These are phyloP conservation scores for Thunnus thynnus DNA, from an alignment of 2,113 vertebrate species.

Conservation along the genomic window DNA sequence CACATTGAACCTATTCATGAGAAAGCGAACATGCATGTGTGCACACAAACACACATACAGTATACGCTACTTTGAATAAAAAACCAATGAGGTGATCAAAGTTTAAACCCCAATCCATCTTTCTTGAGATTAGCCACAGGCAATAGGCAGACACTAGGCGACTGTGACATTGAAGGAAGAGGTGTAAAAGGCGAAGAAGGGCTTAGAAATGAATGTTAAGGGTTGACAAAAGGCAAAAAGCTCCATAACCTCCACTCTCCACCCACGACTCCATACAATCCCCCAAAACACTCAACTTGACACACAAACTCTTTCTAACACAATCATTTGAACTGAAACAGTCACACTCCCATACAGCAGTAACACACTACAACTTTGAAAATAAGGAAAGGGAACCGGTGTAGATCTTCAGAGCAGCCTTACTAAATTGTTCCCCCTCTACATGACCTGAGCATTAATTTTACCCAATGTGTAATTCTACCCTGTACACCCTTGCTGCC, in stretches of 20 bases:
- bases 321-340: constrained; percentile 40
- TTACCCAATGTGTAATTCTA: constrained; percentile 74
- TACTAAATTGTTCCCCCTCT: constrained; percentile 37
- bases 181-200: constrained; percentile 71
- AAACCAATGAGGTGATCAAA: constrained; percentile 59
- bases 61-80: constrained; percentile 42
- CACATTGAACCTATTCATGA: constrained; percentile 39
- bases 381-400: constrained; percentile 19
- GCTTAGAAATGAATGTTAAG: constrained; percentile 75
- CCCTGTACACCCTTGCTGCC: constrained; percentile 54
- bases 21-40: constrained; percentile 22
- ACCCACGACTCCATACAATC: constrained; percentile 61
- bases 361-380: constrained; percentile 12
- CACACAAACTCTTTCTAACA: constrained; percentile 54
- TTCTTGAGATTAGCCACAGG: constrained; percentile 62
- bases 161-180: constrained; percentile 69
- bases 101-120: constrained; percentile 68
- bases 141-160: constrained; percentile 59
- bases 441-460: constrained; percentile 61
- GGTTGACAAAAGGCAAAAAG: constrained; percentile 77
- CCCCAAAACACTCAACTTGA: constrained; percentile 50
- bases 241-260: constrained; percentile 80
- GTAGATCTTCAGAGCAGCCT: constrained; percentile 47
- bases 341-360: constrained; percentile 33
- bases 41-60: constrained; percentile 3